Conservation (phyloP, 2,113 vertebrate species). For the Erythrolamprus reginae region DNA sequence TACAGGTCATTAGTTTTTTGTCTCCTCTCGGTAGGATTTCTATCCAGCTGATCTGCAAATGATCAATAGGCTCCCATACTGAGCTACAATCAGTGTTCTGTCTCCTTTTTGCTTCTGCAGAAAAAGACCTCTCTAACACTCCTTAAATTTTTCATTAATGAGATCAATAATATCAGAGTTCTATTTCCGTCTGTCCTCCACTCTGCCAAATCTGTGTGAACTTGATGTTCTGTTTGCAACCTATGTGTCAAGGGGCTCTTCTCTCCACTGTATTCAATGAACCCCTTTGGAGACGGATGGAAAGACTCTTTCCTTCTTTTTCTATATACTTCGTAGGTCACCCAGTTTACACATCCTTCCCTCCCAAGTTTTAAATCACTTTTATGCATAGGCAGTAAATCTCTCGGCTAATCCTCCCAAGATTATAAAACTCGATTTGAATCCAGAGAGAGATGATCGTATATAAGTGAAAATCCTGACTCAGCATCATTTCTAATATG, state of each 20-base stretch:
- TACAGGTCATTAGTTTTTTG: background rate
- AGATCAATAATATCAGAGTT: conserved; percentile 53
- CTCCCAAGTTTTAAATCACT: conserved; percentile 45
- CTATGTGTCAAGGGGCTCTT: conserved; percentile 3
- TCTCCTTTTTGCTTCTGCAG: conserved; percentile 32
- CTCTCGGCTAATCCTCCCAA: conserved; percentile 48
- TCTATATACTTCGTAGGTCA: background rate
- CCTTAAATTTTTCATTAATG: conserved; percentile 56
- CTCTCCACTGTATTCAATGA: conserved; percentile 31
- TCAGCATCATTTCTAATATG: conserved; percentile 49
- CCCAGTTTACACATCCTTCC: conserved; percentile 15
- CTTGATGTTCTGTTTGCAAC: conserved; percentile 7
- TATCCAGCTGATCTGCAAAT: conserved; percentile 34
- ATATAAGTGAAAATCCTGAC: background rate
- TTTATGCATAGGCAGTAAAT: conserved; percentile 38
- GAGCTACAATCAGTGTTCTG: conserved; percentile 37
- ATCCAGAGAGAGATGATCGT: conserved; percentile 48
- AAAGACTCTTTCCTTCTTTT: conserved; percentile 1
- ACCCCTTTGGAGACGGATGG: conserved; percentile 39
- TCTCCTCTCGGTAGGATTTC: conserved; percentile 12
- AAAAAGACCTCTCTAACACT: background rate
- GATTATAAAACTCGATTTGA: conserved; percentile 54
- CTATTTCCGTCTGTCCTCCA: conserved; percentile 31
- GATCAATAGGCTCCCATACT: conserved; percentile 38
- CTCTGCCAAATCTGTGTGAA: conserved; percentile 32